phyloP scores from a whole-genome alignment of 2,113 vertebrate genomes.

The Morphnarchus princeps region DNA sequence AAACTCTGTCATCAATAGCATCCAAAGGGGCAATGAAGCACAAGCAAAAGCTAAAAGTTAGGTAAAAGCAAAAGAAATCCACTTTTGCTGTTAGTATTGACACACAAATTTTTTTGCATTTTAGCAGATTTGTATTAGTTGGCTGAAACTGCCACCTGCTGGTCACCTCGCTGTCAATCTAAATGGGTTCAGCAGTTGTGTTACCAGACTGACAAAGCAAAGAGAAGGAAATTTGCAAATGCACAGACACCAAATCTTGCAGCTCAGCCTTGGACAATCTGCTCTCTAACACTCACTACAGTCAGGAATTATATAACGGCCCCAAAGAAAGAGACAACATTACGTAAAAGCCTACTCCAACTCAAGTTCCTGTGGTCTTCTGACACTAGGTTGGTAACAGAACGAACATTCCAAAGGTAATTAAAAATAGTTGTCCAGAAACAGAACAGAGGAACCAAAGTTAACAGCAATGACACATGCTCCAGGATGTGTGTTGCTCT shows the following conservation, averaged over 20 bases:
- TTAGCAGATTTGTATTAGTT: fast-evolving
- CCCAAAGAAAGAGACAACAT: neutral
- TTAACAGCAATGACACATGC: neutral
- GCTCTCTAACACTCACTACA: neutral
- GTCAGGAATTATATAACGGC: neutral
- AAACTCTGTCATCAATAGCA: fast-evolving
- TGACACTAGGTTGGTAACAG: neutral
- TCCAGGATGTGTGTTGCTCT: fast-evolving
- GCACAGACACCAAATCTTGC: no score
- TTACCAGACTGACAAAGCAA: neutral
- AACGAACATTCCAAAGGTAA: neutral
- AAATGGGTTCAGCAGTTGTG: neutral
- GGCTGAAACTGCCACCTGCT: conserved; percentile 32
- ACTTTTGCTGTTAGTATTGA: fast-evolving
- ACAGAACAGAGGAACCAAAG: neutral
- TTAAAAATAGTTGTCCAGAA: neutral
- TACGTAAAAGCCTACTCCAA: neutral
- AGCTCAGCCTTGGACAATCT: neutral
- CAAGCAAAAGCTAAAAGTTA: fast-evolving
- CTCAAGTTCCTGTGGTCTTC: neutral
- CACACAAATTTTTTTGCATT: fast-evolving
- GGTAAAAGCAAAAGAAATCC: fast-evolving
- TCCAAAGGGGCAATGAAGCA: neutral
- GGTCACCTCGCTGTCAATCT: neutral
- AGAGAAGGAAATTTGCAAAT: neutral